A percentile compares a stretch with the other conserved stretches of the same genome.
Conservation (phyloP, 2,113 vertebrate genomes). For the Ciconia boyciana region DNA sequence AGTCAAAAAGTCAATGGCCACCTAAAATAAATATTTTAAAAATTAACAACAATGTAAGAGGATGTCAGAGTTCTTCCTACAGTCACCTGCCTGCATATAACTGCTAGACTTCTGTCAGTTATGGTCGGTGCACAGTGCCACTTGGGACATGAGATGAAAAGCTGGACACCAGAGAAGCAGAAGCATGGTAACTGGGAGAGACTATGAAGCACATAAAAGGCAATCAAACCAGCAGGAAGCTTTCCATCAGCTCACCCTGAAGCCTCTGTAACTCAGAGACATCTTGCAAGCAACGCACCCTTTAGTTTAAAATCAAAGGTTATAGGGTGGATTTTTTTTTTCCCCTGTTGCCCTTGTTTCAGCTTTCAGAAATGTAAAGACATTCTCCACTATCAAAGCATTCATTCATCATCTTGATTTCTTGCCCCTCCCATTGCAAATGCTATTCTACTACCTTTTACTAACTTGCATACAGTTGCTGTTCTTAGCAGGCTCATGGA, state of each 20-base stretch:
- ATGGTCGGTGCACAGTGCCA: background rate
- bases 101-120: background rate
- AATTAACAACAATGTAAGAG: background rate
- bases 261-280: background rate
- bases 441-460: background rate
- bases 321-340: background rate
- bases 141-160: background rate
- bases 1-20: background rate
- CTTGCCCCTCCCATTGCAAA: constrained; percentile 19
- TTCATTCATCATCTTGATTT: constrained; percentile 25
- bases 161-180: background rate
- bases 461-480: background rate
- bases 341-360: background rate
- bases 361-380: background rate
- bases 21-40: background rate
- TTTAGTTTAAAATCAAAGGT: constrained; percentile 1
- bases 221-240: background rate
- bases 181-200: background rate
- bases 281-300: background rate
- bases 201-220: background rate
- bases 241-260: background rate
- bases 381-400: background rate
- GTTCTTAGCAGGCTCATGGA: background rate
- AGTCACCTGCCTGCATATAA: background rate
- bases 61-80: background rate